Conservation (phyloP, 35 echinoderm and acorn worm genomes). For the Eucidaris tribuloides region DNA sequence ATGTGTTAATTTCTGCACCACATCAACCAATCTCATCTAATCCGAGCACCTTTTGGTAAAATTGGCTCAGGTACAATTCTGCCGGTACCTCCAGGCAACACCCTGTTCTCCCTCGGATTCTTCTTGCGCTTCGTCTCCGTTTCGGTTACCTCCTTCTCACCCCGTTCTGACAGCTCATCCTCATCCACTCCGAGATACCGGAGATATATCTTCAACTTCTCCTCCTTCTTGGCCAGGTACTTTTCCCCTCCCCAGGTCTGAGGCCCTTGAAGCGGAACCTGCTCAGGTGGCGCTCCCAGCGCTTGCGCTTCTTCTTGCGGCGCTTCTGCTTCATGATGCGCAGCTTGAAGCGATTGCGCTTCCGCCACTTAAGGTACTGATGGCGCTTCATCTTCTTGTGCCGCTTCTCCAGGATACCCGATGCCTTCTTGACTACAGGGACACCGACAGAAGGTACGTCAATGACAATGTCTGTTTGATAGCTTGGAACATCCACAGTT, state of each 20-base stretch:
- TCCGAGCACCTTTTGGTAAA: not conserved
- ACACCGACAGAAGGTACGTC: not conserved
- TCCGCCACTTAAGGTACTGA: conserved; percentile 53
- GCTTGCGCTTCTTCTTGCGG: conserved; percentile 21
- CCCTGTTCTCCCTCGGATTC: not conserved
- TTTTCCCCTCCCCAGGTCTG: conserved; percentile 16
- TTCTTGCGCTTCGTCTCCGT: not conserved
- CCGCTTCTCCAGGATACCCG: conserved; percentile 38
- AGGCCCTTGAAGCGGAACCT: conserved; percentile 32
- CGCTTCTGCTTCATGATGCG: conserved; percentile 31
- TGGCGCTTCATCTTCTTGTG: conserved; percentile 49
- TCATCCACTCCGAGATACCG: conserved; percentile 7
- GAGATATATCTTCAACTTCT: conserved; percentile 15
- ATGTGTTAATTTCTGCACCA: too few relatives aligned
- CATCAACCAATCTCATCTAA: too few relatives aligned
- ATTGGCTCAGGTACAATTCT: conserved; percentile 20
- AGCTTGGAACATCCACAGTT: not conserved
- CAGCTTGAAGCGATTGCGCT: conserved; percentile 52
- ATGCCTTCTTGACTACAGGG: not conserved
- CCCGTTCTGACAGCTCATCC: not conserved
- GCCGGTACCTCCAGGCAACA: not conserved
- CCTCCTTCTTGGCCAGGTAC: conserved; percentile 28
- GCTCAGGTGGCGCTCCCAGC: conserved; percentile 37
- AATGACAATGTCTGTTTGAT: not conserved
- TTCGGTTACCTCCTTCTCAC: not conserved